Conservation (phyloP, 1,140 invertebrate genomes). For the Palaemon carinicauda region DNA sequence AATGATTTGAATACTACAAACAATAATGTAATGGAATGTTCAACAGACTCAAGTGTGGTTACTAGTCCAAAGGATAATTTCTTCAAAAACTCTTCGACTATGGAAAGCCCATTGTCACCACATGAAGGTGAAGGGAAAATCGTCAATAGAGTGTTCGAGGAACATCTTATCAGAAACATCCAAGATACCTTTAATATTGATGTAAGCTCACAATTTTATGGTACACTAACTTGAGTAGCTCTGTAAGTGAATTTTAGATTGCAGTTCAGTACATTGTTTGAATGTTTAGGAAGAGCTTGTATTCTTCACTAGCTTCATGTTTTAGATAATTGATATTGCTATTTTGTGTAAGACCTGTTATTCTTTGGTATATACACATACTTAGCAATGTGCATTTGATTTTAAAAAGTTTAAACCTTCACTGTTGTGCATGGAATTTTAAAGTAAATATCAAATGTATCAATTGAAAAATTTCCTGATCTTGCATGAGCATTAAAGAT, state of each 20-base stretch:
- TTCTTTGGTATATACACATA: no score
- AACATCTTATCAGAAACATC: conserved; percentile 50
- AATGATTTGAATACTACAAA: neutral
- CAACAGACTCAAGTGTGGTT: neutral
- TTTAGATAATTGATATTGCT: no score
- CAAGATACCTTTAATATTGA: conserved; percentile 57
- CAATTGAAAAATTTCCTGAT: no score
- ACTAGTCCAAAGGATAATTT: conserved; percentile 25
- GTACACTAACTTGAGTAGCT: neutral
- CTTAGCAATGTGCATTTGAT: no score
- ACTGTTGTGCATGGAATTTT: no score
- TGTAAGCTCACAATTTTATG: conserved; percentile 43
- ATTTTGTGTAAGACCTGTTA: no score
- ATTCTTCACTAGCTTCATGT: no score
- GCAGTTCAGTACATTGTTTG: neutral
- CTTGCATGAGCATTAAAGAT: no score
- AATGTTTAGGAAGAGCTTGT: neutral
- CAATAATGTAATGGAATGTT: neutral
- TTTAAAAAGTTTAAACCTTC: no score
- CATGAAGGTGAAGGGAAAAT: conserved; percentile 4
- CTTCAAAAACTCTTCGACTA: neutral
- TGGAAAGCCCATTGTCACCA: neutral
- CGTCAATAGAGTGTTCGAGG: conserved; percentile 42
- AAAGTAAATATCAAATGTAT: no score
- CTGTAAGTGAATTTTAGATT: no score